A percentile compares a stretch with the other conserved stretches of the same genome.
Evolutionary conservation across 2,797 vertebrate species (phyloP).

Genomic region (Labroides dimidiatus): DNA sequence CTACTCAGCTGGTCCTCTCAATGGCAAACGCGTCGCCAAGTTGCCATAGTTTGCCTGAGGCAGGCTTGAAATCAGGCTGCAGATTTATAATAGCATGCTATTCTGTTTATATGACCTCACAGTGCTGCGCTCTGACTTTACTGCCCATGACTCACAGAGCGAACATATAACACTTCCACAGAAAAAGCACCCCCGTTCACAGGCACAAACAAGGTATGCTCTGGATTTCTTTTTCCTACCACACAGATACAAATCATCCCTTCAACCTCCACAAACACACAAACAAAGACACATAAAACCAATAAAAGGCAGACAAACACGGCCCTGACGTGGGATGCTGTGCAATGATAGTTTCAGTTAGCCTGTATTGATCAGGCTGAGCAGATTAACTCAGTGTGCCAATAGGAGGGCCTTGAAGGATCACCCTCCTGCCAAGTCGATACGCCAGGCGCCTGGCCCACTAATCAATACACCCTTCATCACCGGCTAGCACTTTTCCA

Average conservation of each 20-base stretch:
- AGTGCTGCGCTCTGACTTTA: conserved; percentile 60
- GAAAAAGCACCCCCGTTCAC: conserved; percentile 41
- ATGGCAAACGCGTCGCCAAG: conserved; percentile 58
- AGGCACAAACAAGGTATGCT: conserved; percentile 48
- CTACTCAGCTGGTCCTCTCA: conserved; percentile 53
- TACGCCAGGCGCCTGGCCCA: conserved; percentile 80
- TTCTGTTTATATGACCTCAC: conserved; percentile 78
- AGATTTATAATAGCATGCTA: conserved; percentile 76
- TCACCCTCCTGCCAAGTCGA: conserved; percentile 78
- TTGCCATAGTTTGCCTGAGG: conserved; percentile 61
- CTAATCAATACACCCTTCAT: conserved; percentile 81
- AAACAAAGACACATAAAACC: conserved; percentile 64
- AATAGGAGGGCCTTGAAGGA: conserved; percentile 84
- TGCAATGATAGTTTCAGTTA: conserved; percentile 85
- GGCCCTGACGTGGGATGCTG: conserved; percentile 70
- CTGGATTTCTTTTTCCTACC: conserved; percentile 48
- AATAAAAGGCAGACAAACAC: conserved; percentile 74
- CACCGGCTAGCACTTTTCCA: conserved; percentile 70
- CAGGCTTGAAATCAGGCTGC: conserved; percentile 70
- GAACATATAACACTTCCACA: conserved; percentile 67
- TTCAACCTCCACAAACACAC: conserved; percentile 62
- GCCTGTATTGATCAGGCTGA: conserved; percentile 79
- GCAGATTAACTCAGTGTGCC: conserved; percentile 86
- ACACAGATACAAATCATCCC: conserved; percentile 66
- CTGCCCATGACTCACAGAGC: conserved; percentile 64